Evolutionary conservation across 1,140 invertebrate genomes (phyloP).

Genomic region (Ectropis grisescens): DNA sequence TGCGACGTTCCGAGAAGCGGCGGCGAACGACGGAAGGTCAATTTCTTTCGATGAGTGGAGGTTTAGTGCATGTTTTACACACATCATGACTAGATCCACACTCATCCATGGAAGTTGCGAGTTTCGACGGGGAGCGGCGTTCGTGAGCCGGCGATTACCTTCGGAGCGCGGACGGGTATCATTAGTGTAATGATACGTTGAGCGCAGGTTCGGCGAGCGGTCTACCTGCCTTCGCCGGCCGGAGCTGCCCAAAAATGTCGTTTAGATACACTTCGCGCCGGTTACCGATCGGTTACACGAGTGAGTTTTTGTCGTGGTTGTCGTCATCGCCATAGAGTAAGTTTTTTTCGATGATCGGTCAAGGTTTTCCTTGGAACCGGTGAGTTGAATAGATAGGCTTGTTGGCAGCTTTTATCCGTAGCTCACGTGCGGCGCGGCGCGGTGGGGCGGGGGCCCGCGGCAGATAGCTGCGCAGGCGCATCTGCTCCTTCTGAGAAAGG

Average conservation of each 20-base stretch:
- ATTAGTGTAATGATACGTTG: slow-evolving; percentile 59
- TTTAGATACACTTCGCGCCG: slow-evolving; percentile 38
- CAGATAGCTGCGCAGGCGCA: slow-evolving; percentile 47
- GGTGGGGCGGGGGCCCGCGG: slow-evolving; percentile 24
- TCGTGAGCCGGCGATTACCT: slow-evolving; percentile 29
- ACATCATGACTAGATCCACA: slow-evolving; percentile 72
- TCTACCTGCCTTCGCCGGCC: slow-evolving; percentile 35
- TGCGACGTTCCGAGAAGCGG: slow-evolving; percentile 31
- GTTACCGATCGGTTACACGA: slow-evolving; percentile 33
- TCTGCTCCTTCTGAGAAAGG: slow-evolving; percentile 63
- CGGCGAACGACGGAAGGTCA: slow-evolving; percentile 41
- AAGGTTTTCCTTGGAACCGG: slow-evolving; percentile 7
- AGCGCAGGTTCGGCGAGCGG: slow-evolving; percentile 41
- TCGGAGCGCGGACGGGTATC: slow-evolving; percentile 31
- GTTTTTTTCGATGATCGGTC: slow-evolving; percentile 21
- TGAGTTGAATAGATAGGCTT: too few species aligned
- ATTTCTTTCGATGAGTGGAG: slow-evolving; percentile 71
- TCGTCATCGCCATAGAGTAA: slow-evolving; percentile 15
- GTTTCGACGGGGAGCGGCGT: slow-evolving; percentile 31
- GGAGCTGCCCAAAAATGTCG: slow-evolving; percentile 31
- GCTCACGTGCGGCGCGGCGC: slow-evolving; percentile 18
- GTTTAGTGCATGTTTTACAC: slow-evolving; percentile 68
- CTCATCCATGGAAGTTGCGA: slow-evolving; percentile 71
- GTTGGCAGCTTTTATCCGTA: slow-evolving; percentile 10
- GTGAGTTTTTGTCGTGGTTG: slow-evolving; percentile 47